Evolutionary conservation across 2,113 vertebrate species (phyloP).

Genomic region (Oncorhynchus tshawytscha): DNA sequence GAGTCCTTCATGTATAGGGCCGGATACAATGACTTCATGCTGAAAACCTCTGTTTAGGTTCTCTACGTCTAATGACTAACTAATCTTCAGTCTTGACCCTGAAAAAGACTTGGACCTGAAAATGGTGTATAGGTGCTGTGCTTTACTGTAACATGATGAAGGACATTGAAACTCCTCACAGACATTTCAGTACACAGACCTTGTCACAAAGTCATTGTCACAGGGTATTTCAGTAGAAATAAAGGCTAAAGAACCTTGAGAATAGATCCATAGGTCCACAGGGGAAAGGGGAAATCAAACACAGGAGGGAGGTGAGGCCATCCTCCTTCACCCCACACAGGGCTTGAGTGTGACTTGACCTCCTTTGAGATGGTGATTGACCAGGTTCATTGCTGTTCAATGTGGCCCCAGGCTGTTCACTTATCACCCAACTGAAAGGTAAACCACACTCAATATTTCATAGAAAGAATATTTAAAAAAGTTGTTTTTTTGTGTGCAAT

Average conservation of each 20-base stretch:
- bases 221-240: not conserved
- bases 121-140: not conserved
- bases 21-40: conserved; percentile 39
- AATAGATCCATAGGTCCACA: too few species aligned
- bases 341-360: too few species aligned
- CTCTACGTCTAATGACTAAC: not conserved
- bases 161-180: too few species aligned
- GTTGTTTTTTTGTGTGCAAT: conserved; percentile 43
- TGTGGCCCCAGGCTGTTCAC: too few species aligned
- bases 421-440: too few species aligned
- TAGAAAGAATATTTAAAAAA: too few species aligned
- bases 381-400: too few species aligned
- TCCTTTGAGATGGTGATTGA: too few species aligned
- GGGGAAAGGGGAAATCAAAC: not conserved
- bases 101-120: not conserved
- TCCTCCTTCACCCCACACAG: too few species aligned
- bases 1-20: conserved; percentile 20
- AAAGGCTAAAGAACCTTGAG: conserved; percentile 20
- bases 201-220: not conserved
- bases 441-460: too few species aligned
- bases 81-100: not conserved
- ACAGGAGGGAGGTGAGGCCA: too few species aligned
- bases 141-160: not conserved
- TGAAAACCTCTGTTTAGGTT: conserved; percentile 27
- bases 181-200: not conserved